phyloP scores from a whole-genome alignment of 2,113 vertebrate species.

The Corythaeola cristata region DNA sequence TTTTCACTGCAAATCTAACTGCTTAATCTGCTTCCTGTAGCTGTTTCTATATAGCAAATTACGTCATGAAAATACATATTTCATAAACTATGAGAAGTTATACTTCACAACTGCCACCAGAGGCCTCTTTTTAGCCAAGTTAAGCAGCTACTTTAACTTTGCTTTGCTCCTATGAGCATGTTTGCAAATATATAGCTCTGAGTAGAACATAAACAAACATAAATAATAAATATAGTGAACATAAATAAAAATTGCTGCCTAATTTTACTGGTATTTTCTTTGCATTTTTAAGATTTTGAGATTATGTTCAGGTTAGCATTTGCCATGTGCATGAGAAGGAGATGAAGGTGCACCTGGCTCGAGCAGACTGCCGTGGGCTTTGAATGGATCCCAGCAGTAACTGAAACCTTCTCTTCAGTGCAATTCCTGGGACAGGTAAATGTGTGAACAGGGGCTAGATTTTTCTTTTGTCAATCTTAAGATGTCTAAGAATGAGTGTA shows the following conservation, averaged over 20 bases:
- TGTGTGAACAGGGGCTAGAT: not conserved
- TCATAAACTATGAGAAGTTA: not conserved
- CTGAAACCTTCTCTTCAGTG: not conserved
- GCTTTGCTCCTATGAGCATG: not conserved
- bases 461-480: not conserved
- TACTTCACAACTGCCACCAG: constrained; percentile 51
- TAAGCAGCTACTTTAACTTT: not conserved
- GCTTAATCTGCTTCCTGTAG: not conserved
- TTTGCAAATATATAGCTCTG: not conserved
- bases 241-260: not conserved
- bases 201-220: not conserved
- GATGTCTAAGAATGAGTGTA: not conserved
- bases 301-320: not conserved
- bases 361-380: not conserved
- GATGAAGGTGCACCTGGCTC: not conserved
- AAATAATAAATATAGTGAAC: not conserved
- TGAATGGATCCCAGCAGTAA: not conserved
- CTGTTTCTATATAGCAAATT: not conserved
- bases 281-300: not conserved
- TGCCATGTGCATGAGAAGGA: not conserved
- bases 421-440: not conserved
- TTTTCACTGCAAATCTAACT: not conserved
- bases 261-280: not conserved
- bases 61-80: not conserved
- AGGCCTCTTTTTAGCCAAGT: constrained; percentile 69